phyloP scores from a whole-genome alignment of 2,113 vertebrate genomes.

The Lepisosteus osseus region DNA sequence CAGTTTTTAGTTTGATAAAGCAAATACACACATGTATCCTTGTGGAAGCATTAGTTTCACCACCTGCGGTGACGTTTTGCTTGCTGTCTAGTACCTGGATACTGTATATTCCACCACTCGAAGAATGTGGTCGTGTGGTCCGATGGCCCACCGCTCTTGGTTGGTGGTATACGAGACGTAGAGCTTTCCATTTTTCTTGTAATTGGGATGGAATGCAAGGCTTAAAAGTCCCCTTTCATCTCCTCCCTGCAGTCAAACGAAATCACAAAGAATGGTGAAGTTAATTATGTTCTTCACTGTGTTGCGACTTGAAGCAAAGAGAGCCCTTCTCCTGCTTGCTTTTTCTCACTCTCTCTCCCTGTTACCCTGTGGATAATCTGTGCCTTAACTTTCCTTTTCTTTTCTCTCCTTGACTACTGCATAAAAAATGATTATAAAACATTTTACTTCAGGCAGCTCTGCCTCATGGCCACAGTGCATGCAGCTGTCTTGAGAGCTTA shows the following conservation, averaged over 20 bases:
- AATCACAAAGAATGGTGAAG: constrained; percentile 94
- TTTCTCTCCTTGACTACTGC: constrained; percentile 67
- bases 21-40: too few species aligned
- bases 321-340: constrained; percentile 22
- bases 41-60: too few species aligned
- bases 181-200: constrained; percentile 99
- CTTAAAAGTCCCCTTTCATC: constrained; percentile 99
- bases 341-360: constrained; percentile 53
- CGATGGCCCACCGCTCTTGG: constrained; percentile 97
- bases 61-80: neutral
- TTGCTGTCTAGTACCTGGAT: constrained; percentile 74
- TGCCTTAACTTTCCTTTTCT: constrained; percentile 68
- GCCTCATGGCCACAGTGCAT: constrained; percentile 70
- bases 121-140: constrained; percentile 98
- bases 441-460: constrained; percentile 76
- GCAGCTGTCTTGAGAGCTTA: constrained; percentile 77
- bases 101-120: constrained; percentile 97
- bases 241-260: constrained; percentile 97
- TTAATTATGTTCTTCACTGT: constrained; percentile 95
- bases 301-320: constrained; percentile 70
- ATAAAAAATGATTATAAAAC: constrained; percentile 90
- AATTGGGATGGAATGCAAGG: constrained; percentile 99
- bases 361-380: constrained; percentile 68
- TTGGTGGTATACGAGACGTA: constrained; percentile 99
- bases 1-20: too few species aligned